phyloP scores from a whole-genome alignment of 2,113 vertebrate species.

The Hemicordylus capensis region DNA sequence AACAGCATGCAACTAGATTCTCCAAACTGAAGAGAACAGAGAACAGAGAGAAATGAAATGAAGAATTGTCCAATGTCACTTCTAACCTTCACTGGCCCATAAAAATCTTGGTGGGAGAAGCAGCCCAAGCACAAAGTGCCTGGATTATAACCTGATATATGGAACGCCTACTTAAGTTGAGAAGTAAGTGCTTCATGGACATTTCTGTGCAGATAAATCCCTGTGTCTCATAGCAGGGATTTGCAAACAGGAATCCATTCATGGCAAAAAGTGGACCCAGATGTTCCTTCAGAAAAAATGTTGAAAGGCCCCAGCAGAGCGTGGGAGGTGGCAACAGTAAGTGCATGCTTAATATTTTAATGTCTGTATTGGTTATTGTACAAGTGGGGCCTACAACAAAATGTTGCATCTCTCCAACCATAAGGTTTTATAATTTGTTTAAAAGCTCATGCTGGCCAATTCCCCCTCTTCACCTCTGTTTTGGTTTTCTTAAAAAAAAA shows the following conservation, averaged over 20 bases:
- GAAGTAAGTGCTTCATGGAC: background rate
- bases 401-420: too few species aligned
- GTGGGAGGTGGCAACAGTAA: background rate
- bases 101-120: background rate
- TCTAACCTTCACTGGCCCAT: background rate
- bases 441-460: too few species aligned
- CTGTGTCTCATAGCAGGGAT: background rate
- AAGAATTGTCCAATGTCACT: background rate
- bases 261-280: background rate
- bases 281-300: background rate
- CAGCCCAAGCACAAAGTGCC: background rate
- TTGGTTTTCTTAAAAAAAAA: too few species aligned
- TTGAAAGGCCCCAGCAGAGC: background rate
- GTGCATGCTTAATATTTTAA: background rate
- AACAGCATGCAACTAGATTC: background rate
- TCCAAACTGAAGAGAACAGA: background rate
- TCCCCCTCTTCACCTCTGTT: too few species aligned
- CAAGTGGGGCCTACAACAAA: too few species aligned
- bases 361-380: background rate
- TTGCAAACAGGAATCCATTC: background rate
- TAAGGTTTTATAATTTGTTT: too few species aligned
- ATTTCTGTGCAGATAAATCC: conserved; percentile 1
- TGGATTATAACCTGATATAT: background rate
- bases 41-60: background rate
- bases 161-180: background rate